These are phyloP conservation scores for Stenotaenia linearis DNA, from an alignment of 2,888 invertebrate species.

Conservation along the genomic window DNA sequence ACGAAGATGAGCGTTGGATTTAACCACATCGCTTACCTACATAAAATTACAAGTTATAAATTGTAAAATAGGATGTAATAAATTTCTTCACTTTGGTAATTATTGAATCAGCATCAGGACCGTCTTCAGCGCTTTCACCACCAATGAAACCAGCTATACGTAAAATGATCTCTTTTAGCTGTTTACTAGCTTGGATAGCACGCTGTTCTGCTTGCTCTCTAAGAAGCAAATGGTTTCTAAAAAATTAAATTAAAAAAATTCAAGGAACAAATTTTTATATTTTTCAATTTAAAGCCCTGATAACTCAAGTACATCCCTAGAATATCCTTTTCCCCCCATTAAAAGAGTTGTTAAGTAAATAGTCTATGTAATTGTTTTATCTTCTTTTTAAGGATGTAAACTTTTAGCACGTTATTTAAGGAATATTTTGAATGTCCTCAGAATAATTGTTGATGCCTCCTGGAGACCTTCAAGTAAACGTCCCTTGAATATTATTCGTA, in stretches of 20 bases:
- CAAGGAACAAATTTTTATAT: too few relatives aligned
- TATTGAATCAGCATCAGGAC: not conserved
- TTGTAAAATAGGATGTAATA: not conserved
- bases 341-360: too few relatives aligned
- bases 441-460: too few relatives aligned
- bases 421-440: too few relatives aligned
- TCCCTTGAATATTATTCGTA: too few relatives aligned
- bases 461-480: too few relatives aligned
- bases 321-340: too few relatives aligned
- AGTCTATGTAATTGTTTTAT: too few relatives aligned
- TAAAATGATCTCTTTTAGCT: not conserved
- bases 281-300: too few relatives aligned
- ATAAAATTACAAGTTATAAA: not conserved
- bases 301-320: too few relatives aligned
- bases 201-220: slow-evolving; percentile 24
- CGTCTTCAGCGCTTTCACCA: not conserved
- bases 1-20: slow-evolving; percentile 24
- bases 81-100: not conserved
- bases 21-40: not conserved
- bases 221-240: not conserved
- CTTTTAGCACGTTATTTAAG: too few relatives aligned
- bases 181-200: not conserved
- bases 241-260: not conserved
- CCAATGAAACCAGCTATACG: not conserved
- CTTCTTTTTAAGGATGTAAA: too few relatives aligned